These are phyloP conservation scores for Lytechinus pictus DNA, from an alignment of 35 echinoderm and acorn worm genomes.

Conservation along the genomic window DNA sequence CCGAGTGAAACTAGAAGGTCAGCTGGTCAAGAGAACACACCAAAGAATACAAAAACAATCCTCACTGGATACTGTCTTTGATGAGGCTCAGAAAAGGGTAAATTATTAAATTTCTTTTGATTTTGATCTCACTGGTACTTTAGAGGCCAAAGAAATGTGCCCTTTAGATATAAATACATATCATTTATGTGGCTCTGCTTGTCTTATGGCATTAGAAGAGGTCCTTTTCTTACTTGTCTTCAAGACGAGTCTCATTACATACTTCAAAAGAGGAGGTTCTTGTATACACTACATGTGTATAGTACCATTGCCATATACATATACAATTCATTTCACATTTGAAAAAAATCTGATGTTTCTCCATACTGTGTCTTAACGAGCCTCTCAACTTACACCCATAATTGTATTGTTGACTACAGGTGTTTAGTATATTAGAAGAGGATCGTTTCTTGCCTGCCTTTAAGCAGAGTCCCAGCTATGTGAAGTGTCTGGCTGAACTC, in stretches of 20 bases:
- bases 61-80: slow-evolving; percentile 84
- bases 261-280: too few relatives aligned
- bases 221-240: too few relatives aligned
- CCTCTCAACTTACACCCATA: not conserved
- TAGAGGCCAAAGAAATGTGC: too few relatives aligned
- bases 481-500: slow-evolving; percentile 88
- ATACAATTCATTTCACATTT: not conserved
- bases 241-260: too few relatives aligned
- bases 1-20: slow-evolving; percentile 73
- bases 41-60: slow-evolving; percentile 76
- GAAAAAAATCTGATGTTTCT: too few relatives aligned
- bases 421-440: slow-evolving; percentile 75
- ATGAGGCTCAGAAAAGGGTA: slow-evolving; percentile 94
- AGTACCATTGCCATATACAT: not conserved
- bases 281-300: too few relatives aligned
- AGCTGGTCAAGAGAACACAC: slow-evolving; percentile 80
- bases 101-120: not conserved
- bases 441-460: slow-evolving; percentile 90
- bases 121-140: too few relatives aligned
- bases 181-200: not conserved
- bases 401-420: slow-evolving; percentile 55
- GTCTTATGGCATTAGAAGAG: not conserved
- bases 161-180: too few relatives aligned
- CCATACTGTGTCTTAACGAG: not conserved
- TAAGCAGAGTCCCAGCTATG: slow-evolving; percentile 85